Percentiles rank a stretch among this genome's conserved stretches.
Evolutionary conservation across 2,797 vertebrate species (phyloP).

Genomic region (Falco berigora): DNA sequence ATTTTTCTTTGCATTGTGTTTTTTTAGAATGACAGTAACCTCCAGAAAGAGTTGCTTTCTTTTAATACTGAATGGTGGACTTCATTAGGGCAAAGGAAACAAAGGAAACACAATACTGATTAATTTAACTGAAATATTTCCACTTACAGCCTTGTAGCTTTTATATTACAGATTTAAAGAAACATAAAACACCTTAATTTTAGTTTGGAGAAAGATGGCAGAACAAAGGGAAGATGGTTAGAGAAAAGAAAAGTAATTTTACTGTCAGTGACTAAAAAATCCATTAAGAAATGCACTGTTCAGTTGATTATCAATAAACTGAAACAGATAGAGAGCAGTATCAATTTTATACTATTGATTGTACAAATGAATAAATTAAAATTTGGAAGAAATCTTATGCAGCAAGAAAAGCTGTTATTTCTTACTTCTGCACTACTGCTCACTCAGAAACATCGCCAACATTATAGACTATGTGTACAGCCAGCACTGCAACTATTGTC

Average conservation of each 20-base stretch:
- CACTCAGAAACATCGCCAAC: neutral
- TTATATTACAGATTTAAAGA: neutral
- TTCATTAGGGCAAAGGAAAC: neutral
- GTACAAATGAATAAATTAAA: slow-evolving; percentile 41
- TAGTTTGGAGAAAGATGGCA: neutral
- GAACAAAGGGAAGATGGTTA: neutral
- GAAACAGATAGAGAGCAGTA: slow-evolving; percentile 52
- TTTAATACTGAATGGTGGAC: neutral
- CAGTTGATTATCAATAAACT: slow-evolving; percentile 54
- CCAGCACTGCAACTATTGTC: neutral
- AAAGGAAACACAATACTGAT: neutral
- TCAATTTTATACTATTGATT: slow-evolving; percentile 50
- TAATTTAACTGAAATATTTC: neutral
- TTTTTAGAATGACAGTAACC: neutral
- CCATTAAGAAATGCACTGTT: slow-evolving; percentile 10
- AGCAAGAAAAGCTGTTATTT: slow-evolving; percentile 9
- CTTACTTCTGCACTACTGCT: slow-evolving; percentile 29
- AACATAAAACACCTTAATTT: neutral
- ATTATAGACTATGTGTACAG: neutral
- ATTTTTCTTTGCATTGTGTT: neutral
- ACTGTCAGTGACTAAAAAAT: slow-evolving; percentile 37
- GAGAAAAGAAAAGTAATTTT: neutral
- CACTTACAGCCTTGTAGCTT: neutral
- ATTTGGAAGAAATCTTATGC: slow-evolving; percentile 31
- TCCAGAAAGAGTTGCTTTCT: neutral